These are phyloP conservation scores for Polydrusus pterygomalis DNA, from an alignment of 2,888 invertebrate genomes.

Conservation along the genomic window DNA sequence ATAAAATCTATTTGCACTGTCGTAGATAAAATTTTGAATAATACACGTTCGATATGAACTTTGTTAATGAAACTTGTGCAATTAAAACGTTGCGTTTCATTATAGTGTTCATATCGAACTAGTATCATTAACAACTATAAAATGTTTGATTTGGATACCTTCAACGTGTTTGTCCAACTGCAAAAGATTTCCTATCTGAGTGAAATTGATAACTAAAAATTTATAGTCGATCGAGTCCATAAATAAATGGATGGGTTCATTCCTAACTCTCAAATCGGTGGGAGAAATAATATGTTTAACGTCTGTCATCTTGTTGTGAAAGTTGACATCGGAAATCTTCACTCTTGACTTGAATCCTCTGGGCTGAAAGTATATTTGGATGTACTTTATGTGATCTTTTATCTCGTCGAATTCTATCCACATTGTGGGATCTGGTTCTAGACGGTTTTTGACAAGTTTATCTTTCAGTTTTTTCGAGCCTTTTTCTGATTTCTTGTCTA, in stretches of 20 bases:
- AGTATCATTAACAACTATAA: too few species aligned
- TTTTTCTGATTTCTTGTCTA: conserved; percentile 53
- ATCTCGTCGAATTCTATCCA: conserved; percentile 67
- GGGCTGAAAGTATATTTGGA: conserved; percentile 66
- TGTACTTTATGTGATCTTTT: conserved; percentile 56
- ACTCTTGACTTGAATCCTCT: conserved; percentile 62
- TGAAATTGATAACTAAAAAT: conserved; percentile 64
- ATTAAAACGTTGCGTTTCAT: too few species aligned
- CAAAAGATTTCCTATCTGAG: conserved; percentile 61
- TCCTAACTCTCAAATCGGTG: conserved; percentile 58
- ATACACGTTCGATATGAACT: too few species aligned
- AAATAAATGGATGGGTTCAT: conserved; percentile 67
- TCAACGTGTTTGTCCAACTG: conserved; percentile 31
- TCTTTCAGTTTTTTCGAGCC: conserved; percentile 35
- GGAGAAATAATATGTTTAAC: conserved; percentile 57
- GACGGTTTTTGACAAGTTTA: conserved; percentile 7
- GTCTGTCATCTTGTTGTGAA: conserved; percentile 21
- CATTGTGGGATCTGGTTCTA: conserved; percentile 61
- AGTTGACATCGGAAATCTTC: conserved; percentile 61
- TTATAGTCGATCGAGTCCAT: conserved; percentile 65
- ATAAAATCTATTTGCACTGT: too few species aligned
- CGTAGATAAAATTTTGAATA: too few species aligned
- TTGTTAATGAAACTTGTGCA: too few species aligned
- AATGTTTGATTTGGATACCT: not conserved
- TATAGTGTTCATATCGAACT: too few species aligned